Evolutionary conservation across 53 echinoderm and acorn worm species (phyloP).

Genomic region (Zoroaster sp.): DNA sequence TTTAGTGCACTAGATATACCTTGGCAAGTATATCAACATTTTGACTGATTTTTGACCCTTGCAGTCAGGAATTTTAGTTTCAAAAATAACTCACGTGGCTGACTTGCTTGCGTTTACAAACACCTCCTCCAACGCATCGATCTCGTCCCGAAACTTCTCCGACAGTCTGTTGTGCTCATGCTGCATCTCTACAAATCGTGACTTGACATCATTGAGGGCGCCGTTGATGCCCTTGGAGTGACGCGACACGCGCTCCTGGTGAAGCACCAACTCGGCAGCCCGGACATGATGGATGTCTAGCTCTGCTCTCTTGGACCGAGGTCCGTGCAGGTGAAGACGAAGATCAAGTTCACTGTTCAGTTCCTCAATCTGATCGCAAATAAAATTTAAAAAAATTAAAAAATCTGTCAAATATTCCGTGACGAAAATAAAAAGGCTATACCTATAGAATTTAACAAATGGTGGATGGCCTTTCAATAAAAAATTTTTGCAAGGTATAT

Average conservation of each 20-base stretch:
- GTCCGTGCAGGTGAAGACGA: slow-evolving; percentile 86
- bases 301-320: slow-evolving; percentile 84
- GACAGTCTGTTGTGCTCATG: slow-evolving; percentile 88
- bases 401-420: background rate
- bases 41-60: too few relatives aligned
- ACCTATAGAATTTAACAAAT: too few relatives aligned
- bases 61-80: background rate
- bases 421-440: background rate
- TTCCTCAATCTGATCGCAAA: slow-evolving; percentile 69
- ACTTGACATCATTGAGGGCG: slow-evolving; percentile 86
- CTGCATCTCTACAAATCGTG: slow-evolving; percentile 85
- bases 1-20: too few relatives aligned
- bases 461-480: too few relatives aligned
- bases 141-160: slow-evolving; percentile 83
- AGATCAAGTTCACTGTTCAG: slow-evolving; percentile 95
- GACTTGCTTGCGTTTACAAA: slow-evolving; percentile 81
- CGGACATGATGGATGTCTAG: slow-evolving; percentile 96
- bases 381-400: background rate
- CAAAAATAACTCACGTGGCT: slow-evolving; percentile 65
- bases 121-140: slow-evolving; percentile 88
- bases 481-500: too few relatives aligned
- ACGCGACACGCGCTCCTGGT: slow-evolving; percentile 84
- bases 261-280: slow-evolving; percentile 90
- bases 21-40: too few relatives aligned
- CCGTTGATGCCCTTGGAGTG: slow-evolving; percentile 91